These are phyloP conservation scores for Rhinophrynus dorsalis DNA, from an alignment of 2,797 vertebrate species.

Conservation along the genomic window DNA sequence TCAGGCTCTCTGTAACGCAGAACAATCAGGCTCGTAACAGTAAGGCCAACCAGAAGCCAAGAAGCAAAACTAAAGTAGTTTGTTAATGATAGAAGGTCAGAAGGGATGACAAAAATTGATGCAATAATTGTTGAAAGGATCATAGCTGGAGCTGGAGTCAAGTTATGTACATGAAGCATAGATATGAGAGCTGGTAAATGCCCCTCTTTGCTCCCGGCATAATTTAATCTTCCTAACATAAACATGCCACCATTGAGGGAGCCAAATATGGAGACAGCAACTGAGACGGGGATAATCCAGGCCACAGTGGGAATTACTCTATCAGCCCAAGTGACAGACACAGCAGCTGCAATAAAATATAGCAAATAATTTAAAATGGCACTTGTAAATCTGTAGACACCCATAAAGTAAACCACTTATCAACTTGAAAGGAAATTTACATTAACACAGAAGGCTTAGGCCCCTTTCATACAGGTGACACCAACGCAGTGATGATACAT, in stretches of 20 bases:
- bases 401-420: too few species aligned
- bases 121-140: conserved; percentile 63
- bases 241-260: conserved; percentile 64
- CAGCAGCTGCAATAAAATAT: conserved; percentile 63
- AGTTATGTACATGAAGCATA: conserved; percentile 66
- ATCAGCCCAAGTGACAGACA: conserved; percentile 69
- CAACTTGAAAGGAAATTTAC: too few species aligned
- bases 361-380: too few species aligned
- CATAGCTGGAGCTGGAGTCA: conserved; percentile 65
- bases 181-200: conserved; percentile 65
- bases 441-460: too few species aligned
- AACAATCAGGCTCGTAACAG: conserved; percentile 63
- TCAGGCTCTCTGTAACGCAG: conserved; percentile 65
- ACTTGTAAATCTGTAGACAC: too few species aligned
- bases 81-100: conserved; percentile 63
- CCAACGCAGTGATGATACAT: too few species aligned
- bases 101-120: conserved; percentile 64
- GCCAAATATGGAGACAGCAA: conserved; percentile 66
- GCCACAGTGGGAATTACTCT: conserved; percentile 64
- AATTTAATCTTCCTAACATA: conserved; percentile 60
- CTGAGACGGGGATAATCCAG: conserved; percentile 66
- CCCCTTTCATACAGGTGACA: too few species aligned
- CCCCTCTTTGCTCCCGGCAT: conserved; percentile 65
- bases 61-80: conserved; percentile 64
- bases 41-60: conserved; percentile 63